These are phyloP conservation scores for Prosopocoilus inquinatus DNA, from an alignment of 2,888 invertebrate species.

Conservation along the genomic window DNA sequence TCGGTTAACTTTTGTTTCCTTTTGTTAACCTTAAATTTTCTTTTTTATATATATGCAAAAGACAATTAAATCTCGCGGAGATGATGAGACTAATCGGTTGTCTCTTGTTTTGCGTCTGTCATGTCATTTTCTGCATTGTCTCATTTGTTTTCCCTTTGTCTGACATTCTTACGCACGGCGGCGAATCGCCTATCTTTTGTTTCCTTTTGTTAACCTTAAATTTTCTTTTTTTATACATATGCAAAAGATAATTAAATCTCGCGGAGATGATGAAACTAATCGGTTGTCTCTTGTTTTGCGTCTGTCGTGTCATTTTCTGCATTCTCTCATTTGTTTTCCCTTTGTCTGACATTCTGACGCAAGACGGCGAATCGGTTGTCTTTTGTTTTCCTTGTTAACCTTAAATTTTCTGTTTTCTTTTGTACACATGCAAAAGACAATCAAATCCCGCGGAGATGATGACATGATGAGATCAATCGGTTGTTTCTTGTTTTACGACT, in stretches of 20 bases:
- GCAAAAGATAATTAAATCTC: slow-evolving; percentile 1
- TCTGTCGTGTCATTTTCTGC: too few relatives aligned
- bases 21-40: slow-evolving; percentile 1
- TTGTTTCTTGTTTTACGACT: neutral
- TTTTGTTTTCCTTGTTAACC: neutral
- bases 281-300: neutral
- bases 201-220: neutral
- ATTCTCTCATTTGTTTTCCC: too few relatives aligned
- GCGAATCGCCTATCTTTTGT: too few relatives aligned
- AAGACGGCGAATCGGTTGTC: too few relatives aligned
- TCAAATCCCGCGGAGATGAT: neutral
- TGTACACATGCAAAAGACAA: slow-evolving; percentile 10
- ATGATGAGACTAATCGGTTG: neutral
- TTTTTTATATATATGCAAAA: slow-evolving; percentile 10
- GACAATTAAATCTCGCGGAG: neutral
- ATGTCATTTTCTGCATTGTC: too few relatives aligned
- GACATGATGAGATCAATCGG: neutral
- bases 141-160: too few relatives aligned
- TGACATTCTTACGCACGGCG: too few relatives aligned
- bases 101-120: neutral
- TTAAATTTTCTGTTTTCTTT: neutral
- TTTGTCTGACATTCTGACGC: too few relatives aligned
- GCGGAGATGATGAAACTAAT: neutral
- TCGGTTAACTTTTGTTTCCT: neutral
- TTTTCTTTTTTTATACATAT: slow-evolving; percentile 5